Percentiles rank a stretch among this genome's conserved stretches.
Conservation (phyloP, 2,888 invertebrate species). For the Polia nebulosa region DNA sequence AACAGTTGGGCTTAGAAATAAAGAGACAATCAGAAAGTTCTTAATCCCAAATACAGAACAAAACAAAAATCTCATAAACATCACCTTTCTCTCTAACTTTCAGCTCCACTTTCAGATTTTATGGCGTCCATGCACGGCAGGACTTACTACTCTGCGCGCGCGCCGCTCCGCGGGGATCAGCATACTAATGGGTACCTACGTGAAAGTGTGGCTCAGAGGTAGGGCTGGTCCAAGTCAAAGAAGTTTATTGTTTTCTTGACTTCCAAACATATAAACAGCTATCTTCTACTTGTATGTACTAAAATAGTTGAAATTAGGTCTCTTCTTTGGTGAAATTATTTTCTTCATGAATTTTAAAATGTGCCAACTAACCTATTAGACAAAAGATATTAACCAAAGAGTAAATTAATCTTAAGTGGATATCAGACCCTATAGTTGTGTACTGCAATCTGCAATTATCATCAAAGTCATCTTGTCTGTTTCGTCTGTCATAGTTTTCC, state of each 20-base stretch:
- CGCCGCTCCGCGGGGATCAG: constrained; percentile 48
- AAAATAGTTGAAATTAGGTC: too few species aligned
- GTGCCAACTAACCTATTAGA: too few species aligned
- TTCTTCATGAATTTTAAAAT: too few species aligned
- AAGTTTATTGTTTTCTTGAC: too few species aligned
- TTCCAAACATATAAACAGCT: too few species aligned
- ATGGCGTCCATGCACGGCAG: constrained; percentile 63
- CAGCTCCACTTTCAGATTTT: constrained; percentile 68
- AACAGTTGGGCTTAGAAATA: not conserved
- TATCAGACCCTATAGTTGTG: too few species aligned
- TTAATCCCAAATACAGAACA: not conserved
- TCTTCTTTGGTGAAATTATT: too few species aligned
- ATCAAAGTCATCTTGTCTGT: too few species aligned
- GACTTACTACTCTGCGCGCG: constrained; percentile 61
- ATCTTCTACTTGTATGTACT: too few species aligned
- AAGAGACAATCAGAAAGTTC: constrained; percentile 1
- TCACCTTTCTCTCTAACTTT: constrained; percentile 60
- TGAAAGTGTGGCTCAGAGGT: constrained; percentile 52
- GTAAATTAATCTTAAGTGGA: too few species aligned
- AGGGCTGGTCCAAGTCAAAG: constrained; percentile 43
- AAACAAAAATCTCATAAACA: constrained; percentile 48
- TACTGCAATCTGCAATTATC: too few species aligned
- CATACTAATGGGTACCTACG: constrained; percentile 62
- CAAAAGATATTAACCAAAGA: too few species aligned
- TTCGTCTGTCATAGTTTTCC: not conserved